Evolutionary conservation across 2,888 invertebrate genomes (phyloP), one percentile per base, ranked within the genome.

Genomic region (Brachyptera putata): DNA sequence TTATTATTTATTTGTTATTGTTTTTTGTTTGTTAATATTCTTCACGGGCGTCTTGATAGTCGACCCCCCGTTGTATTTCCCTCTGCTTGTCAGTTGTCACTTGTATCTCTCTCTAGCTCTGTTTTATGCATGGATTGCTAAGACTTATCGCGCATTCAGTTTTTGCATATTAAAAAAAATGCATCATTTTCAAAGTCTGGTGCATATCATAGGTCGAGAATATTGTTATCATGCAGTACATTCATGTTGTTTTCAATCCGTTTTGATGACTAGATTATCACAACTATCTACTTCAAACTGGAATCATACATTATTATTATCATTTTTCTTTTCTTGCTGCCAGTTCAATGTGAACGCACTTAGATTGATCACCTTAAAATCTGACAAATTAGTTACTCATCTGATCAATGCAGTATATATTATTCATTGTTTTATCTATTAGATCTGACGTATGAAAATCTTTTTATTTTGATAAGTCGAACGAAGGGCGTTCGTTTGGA

Each of bases 11-110:
- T 53, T 53, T 53, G 34, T 34, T 9, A 18, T 30, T 53, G 18
- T 53, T 34, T 53, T 53, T 34, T 53, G 53, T 53, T 53, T 53
- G 53, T 53, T 53, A 53, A 53, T 53, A 53, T 53, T 53, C 53
- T 34, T 36, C 3, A 21, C 22, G 53, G n/a, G 53, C 30, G 53
- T 53, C 53, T 22, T 2, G 36, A 36, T 22, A 30, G 34, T 36
- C n/a, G 53, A 22, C 11, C 34, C 22, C 53, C 53, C 53, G 34
- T 22, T 53, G 36, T 36, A 36, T 34, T 24, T 50, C 36, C 34
- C 53, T 53, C 36, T 34, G 16, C 53, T 43, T 30, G 30, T 43
- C 43, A 43, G 21, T 5, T 4, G 3, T 43, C 43, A 2, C 21
- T 43, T 21, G 5, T 18, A 16, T n/a, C 18, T 43, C 16, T 43